Evolutionary conservation across 1,140 invertebrate genomes (phyloP), one percentile per base, ranked within the genome.

Genomic region (Hirudo medicinalis): DNA sequence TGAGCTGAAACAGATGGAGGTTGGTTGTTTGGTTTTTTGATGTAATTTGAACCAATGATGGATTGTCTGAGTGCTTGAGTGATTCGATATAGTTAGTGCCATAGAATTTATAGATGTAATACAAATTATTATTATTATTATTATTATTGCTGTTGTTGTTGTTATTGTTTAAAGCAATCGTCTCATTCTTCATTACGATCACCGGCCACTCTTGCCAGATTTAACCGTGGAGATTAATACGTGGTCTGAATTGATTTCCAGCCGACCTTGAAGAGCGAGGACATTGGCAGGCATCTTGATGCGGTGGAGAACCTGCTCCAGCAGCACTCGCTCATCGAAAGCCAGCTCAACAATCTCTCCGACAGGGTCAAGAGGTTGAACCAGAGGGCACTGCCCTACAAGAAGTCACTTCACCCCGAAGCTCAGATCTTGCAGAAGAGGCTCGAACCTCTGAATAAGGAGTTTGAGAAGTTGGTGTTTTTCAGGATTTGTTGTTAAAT

Each of bases 251-350:
- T 49, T 17, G 11, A 49, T 25, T 32, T 63, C 29, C 57, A 63
- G 57, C 29, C 29, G 22, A 32, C 57, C 29, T 20, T 63, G 29
- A 22, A 63, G 29, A 75, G 91, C 13, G 89, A 89, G 71, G 92
- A 96, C 78, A 89, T 90, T 3, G 93, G 92, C 0, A 89, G 90
- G 0, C 94, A 98, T 84, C 83, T 97, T 29, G 82, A 95, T 60
- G 93, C 89, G 32, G 92, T 94, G 2, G 94, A 98, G 80, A 92
- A 97, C 76, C 83, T 94, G 17, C 82, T 97, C 36, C 93, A 97
- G 77, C 92, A 93, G 75, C 94, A 97, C 79, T 89, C 88, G 67
- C 83, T 98, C 29, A 88, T 92, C 75, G 93, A 97, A 79, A 83
- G 94, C 67, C 92, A 97, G 81, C 76, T 83, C 1, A 78, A 79